Percentiles rank a stretch among this genome's conserved stretches.
Evolutionary conservation across 1,140 invertebrate genomes (phyloP).

Genomic region (Mizuhopecten yessoensis): DNA sequence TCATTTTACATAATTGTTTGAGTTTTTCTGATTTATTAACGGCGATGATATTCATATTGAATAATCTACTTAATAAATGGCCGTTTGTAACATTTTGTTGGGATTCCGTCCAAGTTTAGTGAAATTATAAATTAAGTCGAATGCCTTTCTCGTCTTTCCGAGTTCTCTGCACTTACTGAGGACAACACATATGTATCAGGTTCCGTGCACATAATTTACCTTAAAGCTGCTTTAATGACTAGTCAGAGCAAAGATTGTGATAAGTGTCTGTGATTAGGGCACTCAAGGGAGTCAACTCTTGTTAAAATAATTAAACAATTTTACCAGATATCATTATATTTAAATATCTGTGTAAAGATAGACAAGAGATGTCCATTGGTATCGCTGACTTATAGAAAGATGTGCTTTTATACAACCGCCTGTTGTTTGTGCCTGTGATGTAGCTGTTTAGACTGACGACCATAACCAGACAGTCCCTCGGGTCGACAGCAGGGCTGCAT

Average conservation of each 20-base stretch:
- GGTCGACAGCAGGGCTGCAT: no score
- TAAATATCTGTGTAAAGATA: no score
- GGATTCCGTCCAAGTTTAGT: neutral
- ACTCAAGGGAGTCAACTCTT: neutral
- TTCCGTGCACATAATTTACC: no score
- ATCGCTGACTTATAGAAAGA: neutral
- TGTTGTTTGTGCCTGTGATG: neutral
- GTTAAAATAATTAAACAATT: neutral
- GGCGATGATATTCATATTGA: neutral
- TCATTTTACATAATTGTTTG: neutral
- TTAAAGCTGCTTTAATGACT: neutral
- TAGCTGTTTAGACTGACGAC: neutral
- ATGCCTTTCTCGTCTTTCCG: no score
- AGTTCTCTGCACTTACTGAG: no score
- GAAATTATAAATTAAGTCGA: no score
- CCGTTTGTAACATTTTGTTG: neutral
- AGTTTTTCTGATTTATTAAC: neutral
- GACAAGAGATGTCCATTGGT: neutral
- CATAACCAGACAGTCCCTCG: no score
- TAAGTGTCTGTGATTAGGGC: neutral
- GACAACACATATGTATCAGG: neutral
- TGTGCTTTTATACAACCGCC: no score
- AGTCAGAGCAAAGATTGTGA: constrained; percentile 23
- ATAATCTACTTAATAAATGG: neutral
- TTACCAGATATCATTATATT: no score